Evolutionary conservation across 1,140 invertebrate species (phyloP), one percentile per base, ranked within the genome.

Genomic region (Mercenaria mercenaria): DNA sequence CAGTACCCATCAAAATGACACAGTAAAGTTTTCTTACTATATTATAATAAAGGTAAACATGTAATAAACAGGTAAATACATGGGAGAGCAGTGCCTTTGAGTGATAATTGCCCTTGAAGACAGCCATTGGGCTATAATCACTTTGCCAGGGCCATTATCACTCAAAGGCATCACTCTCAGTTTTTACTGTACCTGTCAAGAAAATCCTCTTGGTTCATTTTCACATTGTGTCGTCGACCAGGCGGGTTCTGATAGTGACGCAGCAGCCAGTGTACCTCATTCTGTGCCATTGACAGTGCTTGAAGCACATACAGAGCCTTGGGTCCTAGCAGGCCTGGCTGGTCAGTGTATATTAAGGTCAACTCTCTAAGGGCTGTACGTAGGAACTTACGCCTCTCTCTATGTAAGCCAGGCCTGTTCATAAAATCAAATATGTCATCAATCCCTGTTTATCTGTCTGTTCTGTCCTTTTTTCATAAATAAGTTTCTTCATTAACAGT

Each of bases 231-330:
- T 91, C 91, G 97, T 97, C 96, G 98, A 91, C 97, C 97, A 0
- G 98, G 98, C 34, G 98, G 98, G 96, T 99, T 99, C 92, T 99
- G 99, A 95, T 98, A 98, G 96, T 99, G 99, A 72, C 99, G 97
- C 4, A 99, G 95, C 18, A 99, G 96, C 99, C 99, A 99, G 72
- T 98, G 97, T 29, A 99, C 98, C 97, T 99, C 99, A 97, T 99
- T 99, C 94, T 99, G 97, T 0, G 99, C 97, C 96, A 99, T 98
- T 91, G 98, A 99, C 0, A 99, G 96, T 0, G 98, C 99, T 97
- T 99, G 99, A 94, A 99, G 98, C 91, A 99, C 98, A 93, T 99
- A 97, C 47, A 99, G 96, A n/a, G 98, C 98, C 96, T 99, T 99
- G 13, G 99, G 99, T 0, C 99, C 99, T 23, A 99, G 96, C 13